Evolutionary conservation across 1,140 invertebrate genomes (phyloP), one percentile per base, ranked within the genome.

Genomic region (Aphis craccivora): DNA sequence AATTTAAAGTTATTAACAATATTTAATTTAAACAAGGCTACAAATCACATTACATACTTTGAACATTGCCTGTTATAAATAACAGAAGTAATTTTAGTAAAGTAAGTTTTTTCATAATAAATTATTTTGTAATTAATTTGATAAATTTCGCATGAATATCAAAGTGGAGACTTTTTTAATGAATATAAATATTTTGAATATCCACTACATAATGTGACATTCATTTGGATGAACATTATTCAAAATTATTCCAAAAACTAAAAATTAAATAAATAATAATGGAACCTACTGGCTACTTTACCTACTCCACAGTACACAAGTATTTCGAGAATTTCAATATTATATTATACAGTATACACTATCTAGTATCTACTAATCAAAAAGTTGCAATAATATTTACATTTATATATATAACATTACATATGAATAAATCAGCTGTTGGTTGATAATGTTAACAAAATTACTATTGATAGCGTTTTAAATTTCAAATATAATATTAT

Each of bases 21-120:
- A 37, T 25, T 55, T 55, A 45, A 40, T n/a, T 60, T 40, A 18
- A 20, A 22, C 22, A 40, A 30, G 6, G 2, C 43, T 14, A 43
- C 8, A 90, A 43, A 90, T 67, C 2, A 40, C 2, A 55, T 37
- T 35, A 67, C 89, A n/a, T 90, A 90, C 89, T 45, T 43, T 67
- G 53, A 43, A 67, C 89, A 8, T 30, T 90, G 20, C 7, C 14
- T 0, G 23, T 22, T 90, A 90, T 20, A 45, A 67, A 90, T 43
- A 90, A 60, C 25, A 90, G 18, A 90, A 90, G 8, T 40, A 90
- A 60, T 18, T 67, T 67, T 45, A 76, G 60, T n/a, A 35, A n/a
- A 67, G 8, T n/a, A 30, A 25, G 25, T 67, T 67, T 90, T 67
- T 90, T 43, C 89, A 90, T 90, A 1, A 55, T 67, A 40, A 55